A percentile compares a stretch with the other conserved stretches of the same genome.
Conservation (phyloP, 2,888 invertebrate genomes). For the Teleiodes luculella region DNA sequence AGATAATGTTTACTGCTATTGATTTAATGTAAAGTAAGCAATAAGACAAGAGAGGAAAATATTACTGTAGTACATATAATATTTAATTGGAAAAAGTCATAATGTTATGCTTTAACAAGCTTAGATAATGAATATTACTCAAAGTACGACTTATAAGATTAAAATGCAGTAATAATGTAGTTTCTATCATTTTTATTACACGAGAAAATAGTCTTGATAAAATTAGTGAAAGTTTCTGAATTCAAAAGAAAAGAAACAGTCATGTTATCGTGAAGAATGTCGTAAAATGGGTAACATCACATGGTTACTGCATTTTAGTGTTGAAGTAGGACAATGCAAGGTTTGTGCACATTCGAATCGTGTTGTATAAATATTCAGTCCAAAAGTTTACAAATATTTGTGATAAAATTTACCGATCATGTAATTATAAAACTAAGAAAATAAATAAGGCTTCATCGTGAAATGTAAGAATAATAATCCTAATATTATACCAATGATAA, state of each 20-base stretch:
- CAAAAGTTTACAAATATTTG: conserved; percentile 70
- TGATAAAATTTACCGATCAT: conserved; percentile 66
- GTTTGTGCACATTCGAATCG: conserved; percentile 14
- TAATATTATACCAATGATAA: conserved; percentile 50
- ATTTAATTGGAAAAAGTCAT: conserved; percentile 8
- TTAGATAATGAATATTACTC: conserved; percentile 28
- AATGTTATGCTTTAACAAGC: conserved; percentile 21
- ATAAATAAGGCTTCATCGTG: conserved; percentile 52
- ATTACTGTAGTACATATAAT: background rate
- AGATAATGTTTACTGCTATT: background rate
- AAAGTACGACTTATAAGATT: too few species aligned
- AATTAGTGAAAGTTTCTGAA: too few species aligned
- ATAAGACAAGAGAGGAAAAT: conserved; percentile 5
- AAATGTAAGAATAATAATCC: conserved; percentile 34
- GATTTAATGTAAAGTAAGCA: background rate
- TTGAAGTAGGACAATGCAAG: conserved; percentile 2
- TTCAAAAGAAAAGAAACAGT: background rate
- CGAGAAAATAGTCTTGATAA: too few species aligned
- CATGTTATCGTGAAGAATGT: too few species aligned
- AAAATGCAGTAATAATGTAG: too few species aligned
- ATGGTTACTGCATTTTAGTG: background rate
- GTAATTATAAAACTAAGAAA: conserved; percentile 36
- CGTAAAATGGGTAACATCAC: background rate
- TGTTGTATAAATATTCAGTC: conserved; percentile 50
- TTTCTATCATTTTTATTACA: too few species aligned